Conservation (phyloP, 2,797 vertebrate species). For the Forpus xanthops region DNA sequence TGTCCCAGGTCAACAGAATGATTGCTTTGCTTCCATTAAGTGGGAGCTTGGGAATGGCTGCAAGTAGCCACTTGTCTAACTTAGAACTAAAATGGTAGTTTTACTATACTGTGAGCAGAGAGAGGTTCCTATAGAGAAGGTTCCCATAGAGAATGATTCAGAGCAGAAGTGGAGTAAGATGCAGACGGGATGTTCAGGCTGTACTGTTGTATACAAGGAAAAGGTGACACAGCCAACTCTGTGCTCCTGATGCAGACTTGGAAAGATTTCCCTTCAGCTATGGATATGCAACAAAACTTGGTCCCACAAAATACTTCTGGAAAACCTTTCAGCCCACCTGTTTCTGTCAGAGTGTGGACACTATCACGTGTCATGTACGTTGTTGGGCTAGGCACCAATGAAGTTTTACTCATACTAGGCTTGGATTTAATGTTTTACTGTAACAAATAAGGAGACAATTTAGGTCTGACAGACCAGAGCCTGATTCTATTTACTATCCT, state of each 20-base stretch:
- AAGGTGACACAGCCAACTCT: rapidly evolving
- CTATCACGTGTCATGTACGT: not conserved
- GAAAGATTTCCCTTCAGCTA: not conserved
- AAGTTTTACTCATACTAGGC: not conserved
- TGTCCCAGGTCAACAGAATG: not conserved
- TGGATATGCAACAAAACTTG: not conserved
- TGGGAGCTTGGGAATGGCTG: not conserved
- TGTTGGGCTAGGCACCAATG: not conserved
- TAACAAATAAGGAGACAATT: not conserved
- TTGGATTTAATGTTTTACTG: not conserved
- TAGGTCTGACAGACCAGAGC: not conserved
- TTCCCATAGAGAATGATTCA: not conserved
- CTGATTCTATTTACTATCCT: not conserved
- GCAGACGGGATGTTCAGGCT: not conserved
- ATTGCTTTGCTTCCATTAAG: not conserved
- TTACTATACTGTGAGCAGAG: not conserved
- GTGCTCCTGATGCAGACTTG: not conserved
- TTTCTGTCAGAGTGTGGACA: not conserved
- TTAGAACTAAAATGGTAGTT: not conserved
- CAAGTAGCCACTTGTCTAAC: not conserved
- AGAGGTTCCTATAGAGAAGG: not conserved
- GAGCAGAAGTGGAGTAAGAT: not conserved
- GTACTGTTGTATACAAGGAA: not conserved
- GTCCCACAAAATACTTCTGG: not conserved
- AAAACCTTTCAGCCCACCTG: not conserved